Conservation (phyloP, 2,113 vertebrate genomes). For the Chloroceryle aenea region DNA sequence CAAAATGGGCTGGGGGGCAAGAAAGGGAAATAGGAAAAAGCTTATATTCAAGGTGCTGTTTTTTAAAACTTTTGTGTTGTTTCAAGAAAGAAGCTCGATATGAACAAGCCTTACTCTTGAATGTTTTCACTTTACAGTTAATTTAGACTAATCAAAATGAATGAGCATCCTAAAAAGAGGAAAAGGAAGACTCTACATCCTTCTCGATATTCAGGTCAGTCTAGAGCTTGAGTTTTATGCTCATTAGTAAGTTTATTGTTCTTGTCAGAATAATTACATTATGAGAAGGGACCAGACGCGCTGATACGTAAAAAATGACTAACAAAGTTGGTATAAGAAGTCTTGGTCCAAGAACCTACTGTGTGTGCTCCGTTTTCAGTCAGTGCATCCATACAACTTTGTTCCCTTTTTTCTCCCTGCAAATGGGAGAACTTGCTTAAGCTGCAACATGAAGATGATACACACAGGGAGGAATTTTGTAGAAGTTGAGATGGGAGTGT, state of each 20-base stretch:
- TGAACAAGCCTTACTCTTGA: background rate
- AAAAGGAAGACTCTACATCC: slow-evolving; percentile 85
- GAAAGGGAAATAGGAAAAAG: background rate
- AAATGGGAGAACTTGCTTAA: background rate
- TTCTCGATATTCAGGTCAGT: slow-evolving; percentile 82
- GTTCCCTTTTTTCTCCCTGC: background rate
- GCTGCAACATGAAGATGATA: background rate
- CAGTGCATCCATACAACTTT: fast-evolving
- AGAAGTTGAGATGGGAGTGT: background rate
- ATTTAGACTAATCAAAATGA: slow-evolving; percentile 78
- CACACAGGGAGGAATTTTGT: background rate
- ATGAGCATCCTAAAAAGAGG: slow-evolving; percentile 84
- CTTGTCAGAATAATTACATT: background rate
- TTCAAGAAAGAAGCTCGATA: background rate
- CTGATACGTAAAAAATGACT: background rate
- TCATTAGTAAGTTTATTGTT: background rate
- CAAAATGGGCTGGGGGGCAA: background rate
- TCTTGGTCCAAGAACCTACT: fast-evolving
- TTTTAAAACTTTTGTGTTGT: background rate
- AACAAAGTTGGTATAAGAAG: background rate
- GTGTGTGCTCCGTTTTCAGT: background rate
- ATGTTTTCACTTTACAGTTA: background rate
- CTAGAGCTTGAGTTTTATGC: background rate
- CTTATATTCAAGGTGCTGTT: background rate
- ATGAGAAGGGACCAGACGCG: background rate